Percentiles rank a stretch among this genome's conserved stretches.
Conservation (phyloP, 92 coral and sea anemone species). For the Parazoanthus darwini region DNA sequence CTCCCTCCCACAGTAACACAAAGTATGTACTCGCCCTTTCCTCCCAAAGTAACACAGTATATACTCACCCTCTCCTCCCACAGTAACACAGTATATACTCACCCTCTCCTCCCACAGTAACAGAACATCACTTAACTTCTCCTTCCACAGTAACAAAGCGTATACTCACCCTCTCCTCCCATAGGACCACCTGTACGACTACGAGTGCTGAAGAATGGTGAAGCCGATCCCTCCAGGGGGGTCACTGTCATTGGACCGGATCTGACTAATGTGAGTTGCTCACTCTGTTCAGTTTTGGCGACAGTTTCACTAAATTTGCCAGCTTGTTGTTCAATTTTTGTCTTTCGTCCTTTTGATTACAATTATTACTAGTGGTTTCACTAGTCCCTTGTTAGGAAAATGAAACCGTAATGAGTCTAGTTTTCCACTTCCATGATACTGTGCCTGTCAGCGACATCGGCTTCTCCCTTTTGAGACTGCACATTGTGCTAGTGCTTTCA, state of each 20-base stretch:
- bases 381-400: no score
- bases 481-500: no score
- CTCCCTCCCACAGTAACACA: not conserved
- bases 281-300: not conserved
- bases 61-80: no score
- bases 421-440: no score
- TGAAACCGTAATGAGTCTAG: no score
- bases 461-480: no score
- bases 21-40: not conserved
- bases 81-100: no score
- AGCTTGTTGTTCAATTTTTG: no score
- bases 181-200: slow-evolving; percentile 84
- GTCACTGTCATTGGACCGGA: slow-evolving; percentile 95
- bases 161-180: slow-evolving; percentile 14
- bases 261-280: slow-evolving; percentile 82
- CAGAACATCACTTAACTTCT: not conserved
- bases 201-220: slow-evolving; percentile 94
- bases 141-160: not conserved
- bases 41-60: not conserved
- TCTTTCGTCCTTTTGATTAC: no score
- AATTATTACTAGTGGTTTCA: no score
- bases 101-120: not conserved
- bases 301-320: not conserved
- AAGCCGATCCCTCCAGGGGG: slow-evolving; percentile 74
- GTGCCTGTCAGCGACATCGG: no score